phyloP scores from a whole-genome alignment of 2,113 vertebrate species.

The Aythya baeri region DNA sequence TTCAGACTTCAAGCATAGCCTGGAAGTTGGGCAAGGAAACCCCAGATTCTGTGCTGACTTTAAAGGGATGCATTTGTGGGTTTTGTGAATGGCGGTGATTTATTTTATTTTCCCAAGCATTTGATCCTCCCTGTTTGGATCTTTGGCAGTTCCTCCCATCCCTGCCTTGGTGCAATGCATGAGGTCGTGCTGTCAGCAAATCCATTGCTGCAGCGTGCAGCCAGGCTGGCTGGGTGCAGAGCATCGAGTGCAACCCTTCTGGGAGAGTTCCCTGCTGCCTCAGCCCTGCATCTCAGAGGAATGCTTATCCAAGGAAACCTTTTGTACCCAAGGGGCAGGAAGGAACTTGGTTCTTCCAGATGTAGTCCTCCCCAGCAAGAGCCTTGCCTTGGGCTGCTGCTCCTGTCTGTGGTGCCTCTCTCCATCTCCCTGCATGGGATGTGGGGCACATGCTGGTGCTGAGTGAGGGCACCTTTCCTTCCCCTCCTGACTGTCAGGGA shows the following conservation, averaged over 20 bases:
- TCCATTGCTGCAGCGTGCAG: rapidly evolving
- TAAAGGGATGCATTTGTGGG: not conserved
- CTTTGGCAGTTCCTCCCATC: not conserved
- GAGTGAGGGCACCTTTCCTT: not conserved
- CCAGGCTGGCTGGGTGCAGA: not conserved
- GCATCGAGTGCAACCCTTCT: not conserved
- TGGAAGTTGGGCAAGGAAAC: not conserved
- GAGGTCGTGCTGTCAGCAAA: rapidly evolving
- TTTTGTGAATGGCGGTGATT: not conserved
- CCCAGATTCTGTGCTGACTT: not conserved
- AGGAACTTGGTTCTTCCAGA: not conserved
- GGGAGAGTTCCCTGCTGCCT: no score
- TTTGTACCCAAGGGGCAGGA: not conserved
- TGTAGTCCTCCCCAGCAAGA: not conserved
- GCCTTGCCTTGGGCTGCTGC: rapidly evolving
- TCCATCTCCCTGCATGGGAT: not conserved
- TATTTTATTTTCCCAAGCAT: not conserved
- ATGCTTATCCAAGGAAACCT: not conserved
- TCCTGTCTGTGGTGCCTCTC: not conserved
- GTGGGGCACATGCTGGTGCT: not conserved
- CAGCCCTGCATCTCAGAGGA: not conserved
- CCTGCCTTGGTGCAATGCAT: not conserved
- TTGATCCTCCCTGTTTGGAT: not conserved
- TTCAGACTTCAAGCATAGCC: not conserved
- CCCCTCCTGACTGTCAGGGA: not conserved